Percentiles rank a stretch among this genome's conserved stretches.
Conservation (phyloP, 2,113 vertebrate species). For the Actinemys pallida region DNA sequence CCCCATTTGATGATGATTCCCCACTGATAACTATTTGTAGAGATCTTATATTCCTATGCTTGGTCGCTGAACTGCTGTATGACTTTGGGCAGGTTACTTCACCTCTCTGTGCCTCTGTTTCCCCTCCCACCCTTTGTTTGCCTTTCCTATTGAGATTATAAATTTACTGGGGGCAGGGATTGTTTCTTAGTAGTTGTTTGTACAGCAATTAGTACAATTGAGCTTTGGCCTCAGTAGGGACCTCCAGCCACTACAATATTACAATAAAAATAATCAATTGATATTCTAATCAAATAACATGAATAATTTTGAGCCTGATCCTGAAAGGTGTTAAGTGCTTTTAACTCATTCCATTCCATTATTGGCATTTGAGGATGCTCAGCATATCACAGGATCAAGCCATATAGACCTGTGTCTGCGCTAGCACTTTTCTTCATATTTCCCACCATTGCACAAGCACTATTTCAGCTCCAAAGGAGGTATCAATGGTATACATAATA, state of each 20-base stretch:
- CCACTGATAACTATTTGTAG: neutral
- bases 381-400: neutral
- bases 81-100: neutral
- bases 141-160: neutral
- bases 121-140: fast-evolving
- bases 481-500: neutral
- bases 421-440: neutral
- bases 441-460: neutral
- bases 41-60: neutral
- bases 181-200: neutral
- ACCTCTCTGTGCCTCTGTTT: neutral
- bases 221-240: neutral
- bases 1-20: neutral
- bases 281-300: neutral
- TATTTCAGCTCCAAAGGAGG: neutral
- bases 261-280: neutral
- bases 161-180: neutral
- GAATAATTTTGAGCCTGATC: neutral
- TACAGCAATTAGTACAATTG: neutral
- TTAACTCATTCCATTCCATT: neutral
- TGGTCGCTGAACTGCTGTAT: neutral
- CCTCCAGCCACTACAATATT: neutral
- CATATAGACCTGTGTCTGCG: neutral
- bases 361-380: neutral
- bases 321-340: neutral